Conservation (phyloP, 2,888 invertebrate species). For the Dorcus parallelipipedus region DNA sequence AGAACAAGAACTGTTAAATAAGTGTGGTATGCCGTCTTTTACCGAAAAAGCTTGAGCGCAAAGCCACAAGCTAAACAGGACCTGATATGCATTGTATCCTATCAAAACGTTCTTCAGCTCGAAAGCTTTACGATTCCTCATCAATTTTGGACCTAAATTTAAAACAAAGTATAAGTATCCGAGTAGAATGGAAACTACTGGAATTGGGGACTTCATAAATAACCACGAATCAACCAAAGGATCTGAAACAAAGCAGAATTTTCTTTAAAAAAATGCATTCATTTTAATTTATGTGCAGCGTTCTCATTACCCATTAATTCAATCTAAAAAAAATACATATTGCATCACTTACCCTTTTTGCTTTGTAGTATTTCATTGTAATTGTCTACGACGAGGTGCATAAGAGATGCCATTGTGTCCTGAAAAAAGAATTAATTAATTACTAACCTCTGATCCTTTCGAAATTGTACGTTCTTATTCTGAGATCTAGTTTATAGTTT, state of each 20-base stretch:
- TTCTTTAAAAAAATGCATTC: too few species aligned
- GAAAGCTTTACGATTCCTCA: conserved; percentile 71
- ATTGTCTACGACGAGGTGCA: conserved; percentile 52
- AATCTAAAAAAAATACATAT: background rate
- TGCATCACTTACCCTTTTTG: conserved; percentile 48
- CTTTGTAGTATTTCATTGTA: conserved; percentile 53
- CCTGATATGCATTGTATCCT: conserved; percentile 85
- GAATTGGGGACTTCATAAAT: conserved; percentile 72
- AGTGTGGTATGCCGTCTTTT: conserved; percentile 2
- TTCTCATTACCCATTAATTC: too few species aligned
- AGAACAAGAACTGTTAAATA: conserved; percentile 2
- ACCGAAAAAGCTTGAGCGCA: conserved; percentile 6
- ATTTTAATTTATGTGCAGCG: too few species aligned
- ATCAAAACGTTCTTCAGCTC: conserved; percentile 71
- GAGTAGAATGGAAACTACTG: conserved; percentile 62
- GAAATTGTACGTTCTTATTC: too few species aligned
- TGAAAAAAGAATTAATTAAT: conserved; percentile 7
- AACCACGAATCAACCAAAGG: conserved; percentile 74
- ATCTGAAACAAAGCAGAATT: conserved; percentile 53
- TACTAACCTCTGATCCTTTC: background rate
- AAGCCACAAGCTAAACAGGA: conserved; percentile 76
- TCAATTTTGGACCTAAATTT: conserved; percentile 71
- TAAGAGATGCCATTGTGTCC: conserved; percentile 49
- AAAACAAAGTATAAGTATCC: conserved; percentile 71
- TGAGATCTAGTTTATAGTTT: too few species aligned